Base-by-base conservation (phyloP, 2,113 vertebrate species). In the Zootoca vivipara region DNA sequence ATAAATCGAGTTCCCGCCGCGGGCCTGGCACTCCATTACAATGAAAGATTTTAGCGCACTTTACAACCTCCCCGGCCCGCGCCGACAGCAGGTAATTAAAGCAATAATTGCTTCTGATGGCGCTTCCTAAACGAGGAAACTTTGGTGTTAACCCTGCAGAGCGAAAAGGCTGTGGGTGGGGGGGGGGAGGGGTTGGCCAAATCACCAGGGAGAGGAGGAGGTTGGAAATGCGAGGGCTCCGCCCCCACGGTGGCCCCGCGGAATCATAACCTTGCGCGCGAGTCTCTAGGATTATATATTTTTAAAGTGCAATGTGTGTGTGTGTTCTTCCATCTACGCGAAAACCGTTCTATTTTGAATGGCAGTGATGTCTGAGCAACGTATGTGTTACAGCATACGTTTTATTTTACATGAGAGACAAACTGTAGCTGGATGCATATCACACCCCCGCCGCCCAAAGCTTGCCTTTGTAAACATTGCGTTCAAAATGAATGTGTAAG, bases 81-180 rank as follows among this genome's bases (percentile, higher is more conserved):
- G 87, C 94, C 28, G 78, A 96, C 96, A 97, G 96, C 97, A 96
- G 96, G 96, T 96, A 97, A 97, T 97, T 97, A 97, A 96, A 96
- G 95, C 94, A 95, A 92, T 97, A 97, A 97, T 96, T 96, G 96
- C 96, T 94, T 93, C 95, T 97, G 96, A 97, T 96, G 96, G 95
- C 75, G 74, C 90, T 56, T 94, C 94, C 94, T 90, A 93, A 96
- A 96, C 1, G 74, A 96, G 95, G 92, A 94, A 95, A 95, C 81
- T 94, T 92, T 89, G 74, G 72, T 46, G 87, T 20, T 74, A 88
- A 83, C 80, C 42, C 87, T 42, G 79, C 30, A 18, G 79, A 40
- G 73, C 26, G 40, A 22, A 65, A 70, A 74, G 91, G 83, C 79
- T 80, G 2, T 4, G 26, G 28, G 9, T 5, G 30, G 30, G 89